Base-by-base conservation (phyloP, 2,888 invertebrate species). In the Callimorpha dominula region DNA sequence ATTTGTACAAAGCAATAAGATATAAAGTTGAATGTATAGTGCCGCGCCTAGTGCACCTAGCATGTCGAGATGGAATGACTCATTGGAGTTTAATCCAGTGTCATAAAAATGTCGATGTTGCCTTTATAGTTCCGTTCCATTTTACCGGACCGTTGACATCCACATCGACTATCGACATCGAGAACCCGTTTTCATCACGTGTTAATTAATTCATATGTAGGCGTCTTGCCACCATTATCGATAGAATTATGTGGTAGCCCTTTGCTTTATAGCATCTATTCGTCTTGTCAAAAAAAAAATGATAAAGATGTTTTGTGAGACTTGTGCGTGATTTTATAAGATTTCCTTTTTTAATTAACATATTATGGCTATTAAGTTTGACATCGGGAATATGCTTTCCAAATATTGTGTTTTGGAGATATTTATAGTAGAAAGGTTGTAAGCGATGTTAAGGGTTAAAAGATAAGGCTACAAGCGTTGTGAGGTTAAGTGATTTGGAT, bases 121-220 rank as follows among this genome's bases (percentile, higher is more conserved):
- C 89, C 86, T 92, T 90, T 90, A 93, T 90, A 92, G 91, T 90
- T 92, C 89, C 90, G 91, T 92, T 92, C 89, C 86, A 90, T 92
- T 91, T 93, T 89, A 87, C 88, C 87, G 86, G 90, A 92, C 87
- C 91, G 87, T 92, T 92, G 91, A 92, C 92, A 74, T 74, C 71
- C 57, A 74, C 54, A 74, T 75, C 71, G 68, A 74, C 52, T 68
- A 74, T 92, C 90, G 88, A 86, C 84, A 88, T 90, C 89, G 87
- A 92, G 88, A 94, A 94, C 94, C 88, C 86, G 93, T 94, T 92
- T 86, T 89, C 90, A 89, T 91, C 90, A 91, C 87, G 92, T 94
- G 94, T 93, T 95, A 95, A 95, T 95, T 95, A 94, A 94, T 94
- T 93, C 93, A 85, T 89, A 91, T 89, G 94, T 94, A 90, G 95